phyloP scores from a whole-genome alignment of 2,797 vertebrate species.

The Acanthurus leucopareius region DNA sequence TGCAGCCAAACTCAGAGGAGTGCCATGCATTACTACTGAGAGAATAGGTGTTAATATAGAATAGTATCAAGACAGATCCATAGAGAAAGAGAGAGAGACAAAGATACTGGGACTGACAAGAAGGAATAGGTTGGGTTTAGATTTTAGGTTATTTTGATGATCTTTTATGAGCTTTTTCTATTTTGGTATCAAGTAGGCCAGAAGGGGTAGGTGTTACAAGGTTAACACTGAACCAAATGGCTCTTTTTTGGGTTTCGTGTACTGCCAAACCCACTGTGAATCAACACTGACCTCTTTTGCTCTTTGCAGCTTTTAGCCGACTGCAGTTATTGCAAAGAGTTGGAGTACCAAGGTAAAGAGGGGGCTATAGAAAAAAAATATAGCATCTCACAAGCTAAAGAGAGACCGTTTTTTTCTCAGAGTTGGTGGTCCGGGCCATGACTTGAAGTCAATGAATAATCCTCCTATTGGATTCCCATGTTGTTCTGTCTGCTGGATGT shows the following conservation, averaged over 20 bases:
- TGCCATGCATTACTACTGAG: conserved; percentile 64
- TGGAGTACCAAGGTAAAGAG: neutral
- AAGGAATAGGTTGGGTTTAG: too few relatives aligned
- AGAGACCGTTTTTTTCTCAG: neutral
- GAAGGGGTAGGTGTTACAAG: too few relatives aligned
- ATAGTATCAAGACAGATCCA: conserved; percentile 18
- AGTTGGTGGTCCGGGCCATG: neutral
- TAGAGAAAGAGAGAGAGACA: conserved; percentile 40
- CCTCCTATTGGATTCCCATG: neutral
- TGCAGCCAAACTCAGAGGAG: conserved; percentile 68
- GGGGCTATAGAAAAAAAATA: neutral
- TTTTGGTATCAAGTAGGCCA: too few relatives aligned
- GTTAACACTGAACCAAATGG: neutral
- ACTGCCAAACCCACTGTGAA: conserved; percentile 2
- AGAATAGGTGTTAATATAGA: conserved; percentile 49
- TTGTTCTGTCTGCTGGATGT: conserved; percentile 12
- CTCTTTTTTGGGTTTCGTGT: neutral
- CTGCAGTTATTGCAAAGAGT: neutral
- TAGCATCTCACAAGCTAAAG: neutral
- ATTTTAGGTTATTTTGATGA: too few relatives aligned
- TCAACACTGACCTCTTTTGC: neutral
- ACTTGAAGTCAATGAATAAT: neutral
- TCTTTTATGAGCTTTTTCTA: too few relatives aligned
- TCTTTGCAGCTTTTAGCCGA: neutral
- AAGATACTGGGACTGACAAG: too few relatives aligned